A percentile compares a stretch with the other conserved stretches of the same genome.
Conservation (phyloP, 2,797 vertebrate genomes). For the Echiichthys vipera region DNA sequence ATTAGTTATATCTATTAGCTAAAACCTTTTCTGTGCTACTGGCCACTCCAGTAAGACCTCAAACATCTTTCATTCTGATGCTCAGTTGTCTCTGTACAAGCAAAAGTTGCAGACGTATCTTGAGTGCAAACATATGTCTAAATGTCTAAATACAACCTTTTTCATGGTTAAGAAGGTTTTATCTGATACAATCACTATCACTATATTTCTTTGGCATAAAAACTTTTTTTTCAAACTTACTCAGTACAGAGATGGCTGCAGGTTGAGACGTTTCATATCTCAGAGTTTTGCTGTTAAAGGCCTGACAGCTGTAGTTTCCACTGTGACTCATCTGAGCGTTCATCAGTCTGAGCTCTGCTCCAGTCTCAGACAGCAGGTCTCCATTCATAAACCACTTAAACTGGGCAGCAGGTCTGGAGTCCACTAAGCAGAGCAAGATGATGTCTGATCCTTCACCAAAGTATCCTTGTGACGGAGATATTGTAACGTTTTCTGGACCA, state of each 20-base stretch:
- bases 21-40: neutral
- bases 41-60: neutral
- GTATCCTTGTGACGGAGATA: conserved; percentile 9
- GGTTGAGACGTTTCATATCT: conserved; percentile 39
- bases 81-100: neutral
- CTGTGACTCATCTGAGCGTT: conserved; percentile 58
- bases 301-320: conserved; percentile 74
- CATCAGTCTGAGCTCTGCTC: conserved; percentile 55
- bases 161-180: neutral
- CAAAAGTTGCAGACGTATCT: neutral
- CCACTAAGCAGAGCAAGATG: conserved; percentile 57
- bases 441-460: conserved; percentile 48
- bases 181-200: neutral
- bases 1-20: neutral
- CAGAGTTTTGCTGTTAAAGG: conserved; percentile 65
- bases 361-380: conserved; percentile 1
- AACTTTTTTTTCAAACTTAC: conserved; percentile 44
- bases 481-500: conserved; percentile 60
- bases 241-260: conserved; percentile 38
- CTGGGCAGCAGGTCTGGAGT: conserved; percentile 54
- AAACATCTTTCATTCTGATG: neutral
- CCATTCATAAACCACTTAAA: conserved; percentile 64
- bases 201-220: too few relatives aligned
- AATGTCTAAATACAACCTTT: neutral
- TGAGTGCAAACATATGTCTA: neutral